Evolutionary conservation across 92 coral and sea anemone species (phyloP).

Genomic region (Zoanthus sociatus): DNA sequence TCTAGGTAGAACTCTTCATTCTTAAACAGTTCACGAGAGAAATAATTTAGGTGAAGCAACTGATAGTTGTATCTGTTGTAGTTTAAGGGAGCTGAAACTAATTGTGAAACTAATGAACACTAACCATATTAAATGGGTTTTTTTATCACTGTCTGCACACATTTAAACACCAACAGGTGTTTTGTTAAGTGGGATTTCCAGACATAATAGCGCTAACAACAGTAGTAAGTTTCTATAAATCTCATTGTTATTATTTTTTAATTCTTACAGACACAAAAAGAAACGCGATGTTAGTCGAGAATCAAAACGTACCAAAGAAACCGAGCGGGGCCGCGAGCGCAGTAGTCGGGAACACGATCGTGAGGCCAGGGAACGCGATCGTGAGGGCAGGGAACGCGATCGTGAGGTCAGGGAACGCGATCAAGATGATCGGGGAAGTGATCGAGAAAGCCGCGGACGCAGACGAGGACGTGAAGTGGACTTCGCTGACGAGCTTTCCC

Average conservation of each 20-base stretch:
- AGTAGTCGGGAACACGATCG: constrained; percentile 21
- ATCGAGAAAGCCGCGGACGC: constrained; percentile 46
- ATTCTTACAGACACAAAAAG: constrained; percentile 4
- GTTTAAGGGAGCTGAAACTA: too few relatives aligned
- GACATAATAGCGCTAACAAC: background rate
- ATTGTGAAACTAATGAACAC: too few relatives aligned
- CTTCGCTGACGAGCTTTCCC: constrained; percentile 88
- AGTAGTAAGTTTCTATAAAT: background rate
- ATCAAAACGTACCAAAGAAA: too few relatives aligned
- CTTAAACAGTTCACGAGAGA: background rate
- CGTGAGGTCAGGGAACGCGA: background rate
- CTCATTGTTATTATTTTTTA: background rate
- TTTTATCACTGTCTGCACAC: too few relatives aligned
- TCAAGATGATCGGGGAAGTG: constrained; percentile 33
- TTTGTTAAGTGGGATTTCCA: too few relatives aligned
- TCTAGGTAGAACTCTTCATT: constrained; percentile 31
- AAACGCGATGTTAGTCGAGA: constrained; percentile 18
- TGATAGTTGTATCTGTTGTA: too few relatives aligned
- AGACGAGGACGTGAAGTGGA: constrained; percentile 52
- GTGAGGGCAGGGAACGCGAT: constrained; percentile 22
- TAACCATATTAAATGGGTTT: too few relatives aligned
- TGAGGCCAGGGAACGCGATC: constrained; percentile 25
- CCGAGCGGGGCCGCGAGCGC: too few relatives aligned
- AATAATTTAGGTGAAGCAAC: too few relatives aligned
- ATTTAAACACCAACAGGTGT: too few relatives aligned